Conservation (phyloP, 2,888 invertebrate genomes). For the Oxyteleia sp. region DNA sequence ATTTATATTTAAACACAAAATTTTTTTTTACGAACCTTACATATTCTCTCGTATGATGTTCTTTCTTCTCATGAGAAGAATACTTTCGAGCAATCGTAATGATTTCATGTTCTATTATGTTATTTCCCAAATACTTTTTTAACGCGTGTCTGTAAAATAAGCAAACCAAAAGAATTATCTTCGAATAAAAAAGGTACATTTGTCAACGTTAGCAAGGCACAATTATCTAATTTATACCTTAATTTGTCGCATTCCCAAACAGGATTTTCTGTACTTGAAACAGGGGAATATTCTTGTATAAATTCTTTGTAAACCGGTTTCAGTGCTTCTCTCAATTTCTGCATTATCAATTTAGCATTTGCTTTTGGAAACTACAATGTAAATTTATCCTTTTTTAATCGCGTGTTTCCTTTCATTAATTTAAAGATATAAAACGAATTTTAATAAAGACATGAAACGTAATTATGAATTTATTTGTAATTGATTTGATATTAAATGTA, state of each 20-base stretch:
- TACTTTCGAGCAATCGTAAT: conserved; percentile 92
- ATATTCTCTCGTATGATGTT: conserved; percentile 80
- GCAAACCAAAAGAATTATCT: neutral
- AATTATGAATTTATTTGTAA: no score
- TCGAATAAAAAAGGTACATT: no score
- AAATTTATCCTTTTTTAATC: no score
- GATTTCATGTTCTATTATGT: conserved; percentile 94
- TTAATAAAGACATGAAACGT: no score
- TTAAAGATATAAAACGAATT: no score
- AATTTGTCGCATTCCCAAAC: conserved; percentile 86
- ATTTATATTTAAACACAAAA: no score
- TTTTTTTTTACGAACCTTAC: no score
- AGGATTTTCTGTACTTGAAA: conserved; percentile 77
- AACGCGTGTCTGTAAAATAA: conserved; percentile 89
- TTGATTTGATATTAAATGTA: no score
- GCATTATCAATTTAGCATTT: conserved; percentile 91
- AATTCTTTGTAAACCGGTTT: conserved; percentile 93
- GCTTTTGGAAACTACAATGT: conserved; percentile 91
- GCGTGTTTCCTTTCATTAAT: no score
- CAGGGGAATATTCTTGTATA: conserved; percentile 90
- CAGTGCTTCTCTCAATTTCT: conserved; percentile 91
- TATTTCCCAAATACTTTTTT: conserved; percentile 90
- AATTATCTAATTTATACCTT: conserved; percentile 80
- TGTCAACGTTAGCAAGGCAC: no score
- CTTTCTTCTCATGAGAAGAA: conserved; percentile 89